Percentiles rank a stretch among this genome's conserved stretches.
Conservation (phyloP, 2,797 vertebrate species). For the Sebastes cheni region DNA sequence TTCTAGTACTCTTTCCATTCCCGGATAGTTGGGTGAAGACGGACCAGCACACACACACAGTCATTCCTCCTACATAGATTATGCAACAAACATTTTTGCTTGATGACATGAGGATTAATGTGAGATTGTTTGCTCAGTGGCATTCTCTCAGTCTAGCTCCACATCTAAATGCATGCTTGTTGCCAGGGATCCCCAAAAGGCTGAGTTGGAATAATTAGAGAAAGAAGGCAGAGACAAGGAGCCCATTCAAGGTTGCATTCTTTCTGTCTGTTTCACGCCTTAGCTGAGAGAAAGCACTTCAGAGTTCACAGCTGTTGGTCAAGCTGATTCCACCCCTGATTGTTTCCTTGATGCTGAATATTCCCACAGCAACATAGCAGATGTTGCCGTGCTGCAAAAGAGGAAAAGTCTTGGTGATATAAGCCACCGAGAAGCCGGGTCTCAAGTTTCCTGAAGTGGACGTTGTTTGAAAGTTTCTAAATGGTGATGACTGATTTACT, state of each 20-base stretch:
- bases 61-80: neutral
- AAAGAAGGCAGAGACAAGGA: constrained; percentile 62
- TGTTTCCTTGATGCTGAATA: constrained; percentile 23
- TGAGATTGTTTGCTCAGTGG: constrained; percentile 19
- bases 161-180: constrained; percentile 48
- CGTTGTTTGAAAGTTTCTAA: neutral
- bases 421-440: neutral
- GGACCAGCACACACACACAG: neutral
- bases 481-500: neutral
- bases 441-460: neutral
- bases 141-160: constrained; percentile 14
- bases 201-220: constrained; percentile 40
- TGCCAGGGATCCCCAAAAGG: constrained; percentile 58
- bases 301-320: constrained; percentile 62
- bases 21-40: neutral
- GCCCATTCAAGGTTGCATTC: constrained; percentile 67
- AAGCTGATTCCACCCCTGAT: constrained; percentile 16
- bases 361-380: constrained; percentile 35
- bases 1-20: neutral
- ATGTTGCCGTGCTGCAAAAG: constrained; percentile 28
- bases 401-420: constrained; percentile 5
- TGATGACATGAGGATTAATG: constrained; percentile 28
- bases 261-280: constrained; percentile 44
- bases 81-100: neutral
- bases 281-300: constrained; percentile 46